Percentiles rank a stretch among this genome's conserved stretches.
Conservation (phyloP, 2,888 invertebrate genomes). For the Eristalis tenax region DNA sequence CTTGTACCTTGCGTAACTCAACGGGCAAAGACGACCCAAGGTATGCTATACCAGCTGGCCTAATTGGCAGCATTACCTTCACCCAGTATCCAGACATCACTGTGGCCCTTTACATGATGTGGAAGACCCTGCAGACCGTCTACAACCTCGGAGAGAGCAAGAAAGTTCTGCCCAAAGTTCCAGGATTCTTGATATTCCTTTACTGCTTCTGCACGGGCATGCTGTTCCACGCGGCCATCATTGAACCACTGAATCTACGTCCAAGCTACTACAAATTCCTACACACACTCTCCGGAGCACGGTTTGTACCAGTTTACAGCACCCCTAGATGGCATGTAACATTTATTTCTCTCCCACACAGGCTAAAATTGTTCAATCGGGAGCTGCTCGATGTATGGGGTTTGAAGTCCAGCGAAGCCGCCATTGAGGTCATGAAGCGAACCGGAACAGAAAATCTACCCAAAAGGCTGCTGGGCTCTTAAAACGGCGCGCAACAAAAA, state of each 20-base stretch:
- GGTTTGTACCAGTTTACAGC: constrained; percentile 79
- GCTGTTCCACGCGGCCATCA: constrained; percentile 89
- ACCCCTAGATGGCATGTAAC: background rate
- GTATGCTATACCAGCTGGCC: constrained; percentile 87
- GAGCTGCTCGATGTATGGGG: constrained; percentile 85
- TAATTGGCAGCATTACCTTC: constrained; percentile 87
- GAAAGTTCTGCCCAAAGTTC: constrained; percentile 86
- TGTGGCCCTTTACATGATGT: constrained; percentile 90
- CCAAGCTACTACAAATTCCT: constrained; percentile 93
- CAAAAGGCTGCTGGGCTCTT: constrained; percentile 40
- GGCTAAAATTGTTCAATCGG: constrained; percentile 84
- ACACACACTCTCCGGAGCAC: constrained; percentile 87
- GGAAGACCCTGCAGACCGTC: constrained; percentile 90
- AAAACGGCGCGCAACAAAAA: background rate
- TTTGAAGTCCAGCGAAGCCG: constrained; percentile 82
- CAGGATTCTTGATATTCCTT: constrained; percentile 86
- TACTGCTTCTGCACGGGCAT: constrained; percentile 90
- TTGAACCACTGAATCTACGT: constrained; percentile 90
- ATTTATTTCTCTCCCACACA: constrained; percentile 74
- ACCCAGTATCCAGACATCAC: constrained; percentile 88
- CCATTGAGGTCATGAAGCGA: constrained; percentile 80
- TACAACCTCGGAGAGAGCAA: constrained; percentile 87
- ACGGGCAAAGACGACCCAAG: constrained; percentile 84
- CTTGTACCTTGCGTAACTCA: constrained; percentile 86
- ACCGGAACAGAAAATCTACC: constrained; percentile 69